These are phyloP conservation scores for Mallotus villosus DNA, from an alignment of 2,797 vertebrate species.

Conservation along the genomic window DNA sequence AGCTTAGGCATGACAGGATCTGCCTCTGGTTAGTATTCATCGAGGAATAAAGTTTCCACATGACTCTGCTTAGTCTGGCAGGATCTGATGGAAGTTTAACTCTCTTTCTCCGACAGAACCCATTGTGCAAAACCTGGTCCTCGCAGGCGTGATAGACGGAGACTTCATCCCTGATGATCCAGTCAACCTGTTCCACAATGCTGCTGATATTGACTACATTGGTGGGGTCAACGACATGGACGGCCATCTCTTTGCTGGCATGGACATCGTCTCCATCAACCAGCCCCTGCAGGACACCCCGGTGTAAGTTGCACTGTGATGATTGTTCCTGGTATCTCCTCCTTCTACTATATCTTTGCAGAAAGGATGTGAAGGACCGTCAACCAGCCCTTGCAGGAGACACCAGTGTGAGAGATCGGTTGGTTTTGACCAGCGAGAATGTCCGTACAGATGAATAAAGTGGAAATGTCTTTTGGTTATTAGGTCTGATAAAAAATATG, in stretches of 20 bases:
- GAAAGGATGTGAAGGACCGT: constrained; percentile 46
- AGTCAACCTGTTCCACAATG: constrained; percentile 79
- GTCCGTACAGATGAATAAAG: not conserved
- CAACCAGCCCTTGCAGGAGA: constrained; percentile 58
- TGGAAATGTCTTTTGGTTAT: not conserved
- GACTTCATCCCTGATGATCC: constrained; percentile 88
- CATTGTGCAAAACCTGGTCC: constrained; percentile 69
- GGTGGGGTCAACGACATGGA: constrained; percentile 90
- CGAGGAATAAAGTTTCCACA: not conserved
- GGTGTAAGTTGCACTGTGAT: too few relatives aligned
- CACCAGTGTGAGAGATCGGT: constrained; percentile 70
- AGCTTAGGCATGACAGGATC: constrained; percentile 52
- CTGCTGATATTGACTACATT: constrained; percentile 85
- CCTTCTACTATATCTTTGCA: too few relatives aligned
- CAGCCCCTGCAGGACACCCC: constrained; percentile 51
- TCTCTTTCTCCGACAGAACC: constrained; percentile 71
- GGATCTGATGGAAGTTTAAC: not conserved
- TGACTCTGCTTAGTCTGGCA: not conserved
- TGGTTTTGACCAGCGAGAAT: not conserved
- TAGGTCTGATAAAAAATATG: too few relatives aligned
- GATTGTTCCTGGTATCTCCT: too few relatives aligned
- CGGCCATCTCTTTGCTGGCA: constrained; percentile 80
- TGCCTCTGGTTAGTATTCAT: constrained; percentile 54
- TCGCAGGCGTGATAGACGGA: constrained; percentile 84
- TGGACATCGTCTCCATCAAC: constrained; percentile 84